Conservation (phyloP, 2,888 invertebrate species). For the Yponomeuta evonymella region DNA sequence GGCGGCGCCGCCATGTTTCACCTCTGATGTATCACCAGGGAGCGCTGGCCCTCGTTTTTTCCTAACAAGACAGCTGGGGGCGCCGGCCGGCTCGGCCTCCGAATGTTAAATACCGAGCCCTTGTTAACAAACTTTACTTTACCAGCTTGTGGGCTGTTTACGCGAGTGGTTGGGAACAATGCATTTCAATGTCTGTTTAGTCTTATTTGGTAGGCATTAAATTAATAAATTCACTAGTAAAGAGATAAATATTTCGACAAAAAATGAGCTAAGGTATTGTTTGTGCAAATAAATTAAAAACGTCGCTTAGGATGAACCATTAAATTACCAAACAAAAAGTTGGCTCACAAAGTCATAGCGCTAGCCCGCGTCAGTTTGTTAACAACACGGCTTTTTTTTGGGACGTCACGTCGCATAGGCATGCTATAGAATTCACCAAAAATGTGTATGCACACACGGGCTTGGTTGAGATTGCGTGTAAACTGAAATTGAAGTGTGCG, state of each 20-base stretch:
- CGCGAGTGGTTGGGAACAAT: conserved; percentile 14
- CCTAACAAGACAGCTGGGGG: conserved; percentile 43
- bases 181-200: not conserved
- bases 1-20: conserved; percentile 37
- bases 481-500: conserved; percentile 59
- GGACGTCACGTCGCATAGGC: not conserved
- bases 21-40: conserved; percentile 43
- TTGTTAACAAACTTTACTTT: conserved; percentile 30
- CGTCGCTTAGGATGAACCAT: too few relatives aligned
- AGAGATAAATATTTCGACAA: not conserved
- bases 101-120: conserved; percentile 52
- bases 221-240: not conserved
- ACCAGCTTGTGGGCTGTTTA: not conserved
- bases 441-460: conserved; percentile 16
- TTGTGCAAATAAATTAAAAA: too few relatives aligned
- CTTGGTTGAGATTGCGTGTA: conserved; percentile 41
- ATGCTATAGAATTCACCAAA: conserved; percentile 7
- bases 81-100: conserved; percentile 30
- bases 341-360: not conserved
- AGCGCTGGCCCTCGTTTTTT: conserved; percentile 36
- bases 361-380: conserved; percentile 1
- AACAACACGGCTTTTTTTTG: not conserved
- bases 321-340: not conserved
- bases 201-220: not conserved
- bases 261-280: too few relatives aligned